phyloP scores from a whole-genome alignment of 2,888 invertebrate species.

The Encarsia formosa region DNA sequence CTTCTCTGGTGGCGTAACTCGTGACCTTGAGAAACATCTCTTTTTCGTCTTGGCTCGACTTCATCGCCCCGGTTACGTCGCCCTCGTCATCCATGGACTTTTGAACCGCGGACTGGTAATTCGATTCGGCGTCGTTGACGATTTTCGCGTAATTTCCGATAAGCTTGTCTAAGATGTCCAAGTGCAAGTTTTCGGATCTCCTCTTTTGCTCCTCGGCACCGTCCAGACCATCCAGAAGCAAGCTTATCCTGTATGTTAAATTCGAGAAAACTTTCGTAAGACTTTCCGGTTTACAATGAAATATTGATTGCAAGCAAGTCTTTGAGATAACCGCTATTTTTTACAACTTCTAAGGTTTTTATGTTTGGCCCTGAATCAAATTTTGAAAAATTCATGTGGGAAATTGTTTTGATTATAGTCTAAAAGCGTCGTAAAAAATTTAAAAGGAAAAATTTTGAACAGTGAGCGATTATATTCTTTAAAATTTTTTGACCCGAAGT shows the following conservation, averaged over 20 bases:
- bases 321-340: no score
- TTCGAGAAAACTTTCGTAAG: no score
- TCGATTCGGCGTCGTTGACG: not conserved
- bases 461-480: no score
- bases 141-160: constrained; percentile 39
- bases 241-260: constrained; percentile 28
- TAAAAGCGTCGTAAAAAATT: no score
- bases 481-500: no score
- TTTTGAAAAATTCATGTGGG: no score
- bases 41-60: not conserved
- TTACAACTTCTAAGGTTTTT: no score
- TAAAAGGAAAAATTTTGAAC: no score
- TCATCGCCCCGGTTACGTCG: not conserved
- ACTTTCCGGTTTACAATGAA: no score
- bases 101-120: not conserved
- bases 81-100: not conserved
- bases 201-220: constrained; percentile 50
- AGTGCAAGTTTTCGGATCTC: constrained; percentile 44
- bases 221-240: constrained; percentile 49
- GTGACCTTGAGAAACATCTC: constrained; percentile 1
- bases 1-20: not conserved
- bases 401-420: no score
- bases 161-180: constrained; percentile 47
- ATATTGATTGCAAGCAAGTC: no score
- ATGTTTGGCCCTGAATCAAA: no score